Percentiles rank a stretch among this genome's conserved stretches.
These are phyloP conservation scores for Linnaemya vulpina DNA, from an alignment of 2,888 invertebrate genomes.

Conservation along the genomic window DNA sequence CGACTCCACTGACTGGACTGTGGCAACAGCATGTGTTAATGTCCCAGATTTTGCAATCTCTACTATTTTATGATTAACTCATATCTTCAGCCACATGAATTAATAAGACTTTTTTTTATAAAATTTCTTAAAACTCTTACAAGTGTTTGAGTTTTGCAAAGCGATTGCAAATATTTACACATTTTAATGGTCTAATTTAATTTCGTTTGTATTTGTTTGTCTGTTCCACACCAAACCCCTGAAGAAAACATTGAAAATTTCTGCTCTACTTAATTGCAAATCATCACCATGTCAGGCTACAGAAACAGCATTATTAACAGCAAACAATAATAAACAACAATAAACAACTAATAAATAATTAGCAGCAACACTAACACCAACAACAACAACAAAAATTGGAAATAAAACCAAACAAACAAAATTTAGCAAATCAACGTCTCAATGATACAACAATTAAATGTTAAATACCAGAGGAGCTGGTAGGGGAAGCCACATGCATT, in stretches of 20 bases:
- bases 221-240: constrained; percentile 2
- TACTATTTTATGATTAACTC: not conserved
- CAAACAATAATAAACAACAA: constrained; percentile 29
- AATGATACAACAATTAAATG: constrained; percentile 45
- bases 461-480: not conserved
- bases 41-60: not conserved
- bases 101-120: not conserved
- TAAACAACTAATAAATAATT: constrained; percentile 55
- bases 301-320: constrained; percentile 35
- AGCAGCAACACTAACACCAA: constrained; percentile 18
- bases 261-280: constrained; percentile 67
- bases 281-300: constrained; percentile 51
- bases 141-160: constrained; percentile 14
- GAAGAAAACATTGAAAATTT: constrained; percentile 66
- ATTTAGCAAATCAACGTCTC: constrained; percentile 48
- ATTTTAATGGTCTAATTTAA: constrained; percentile 22
- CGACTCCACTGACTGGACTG: not conserved
- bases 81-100: not conserved
- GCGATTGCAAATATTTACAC: constrained; percentile 9
- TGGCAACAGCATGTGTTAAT: not conserved
- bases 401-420: no score
- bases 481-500: not conserved
- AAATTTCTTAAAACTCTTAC: constrained; percentile 19
- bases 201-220: not conserved
- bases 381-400: not conserved